Evolutionary conservation across 2,888 invertebrate species (phyloP), one percentile per base, ranked within the genome.

Genomic region (Fissipunctia ypsillon): DNA sequence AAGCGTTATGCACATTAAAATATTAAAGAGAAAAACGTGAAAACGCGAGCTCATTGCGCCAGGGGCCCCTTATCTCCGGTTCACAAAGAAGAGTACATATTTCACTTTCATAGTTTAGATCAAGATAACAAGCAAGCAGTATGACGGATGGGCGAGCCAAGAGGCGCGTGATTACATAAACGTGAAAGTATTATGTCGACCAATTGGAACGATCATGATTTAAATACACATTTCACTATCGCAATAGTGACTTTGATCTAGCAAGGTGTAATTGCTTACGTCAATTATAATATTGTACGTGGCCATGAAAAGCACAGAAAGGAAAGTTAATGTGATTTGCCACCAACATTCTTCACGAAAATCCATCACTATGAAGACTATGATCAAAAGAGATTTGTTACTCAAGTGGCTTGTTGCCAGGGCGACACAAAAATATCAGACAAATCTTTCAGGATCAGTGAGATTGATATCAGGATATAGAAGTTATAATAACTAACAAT

Each of bases 151-250:
- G 92, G 92, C 91, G 90, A 87, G 87, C 89, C 91, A 90, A 91
- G 91, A 92, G 91, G 92, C 91, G 91, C 91, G 91, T 91, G 91
- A 92, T 94, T 94, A 92, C 93, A 91, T 94, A 93, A 93, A 92
- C 93, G 94, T 92, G 94, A 94, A 94, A 94, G 94, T 94, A 91
- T 92, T 90, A 93, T 91, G 90, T 91, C 90, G 91, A 88, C 89
- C 91, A 93, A 93, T 93, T 92, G 91, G 86, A 92, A 92, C 91
- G 90, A 92, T 91, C 90, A 88, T 83, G 85, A 80, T 89, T 88
- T 89, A 88, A 90, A 90, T 90, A 90, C 87, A 85, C 85, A 89
- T 88, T 87, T 86, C 88, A 85, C 84, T 84, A 86, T 84, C 72
- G 76, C 76, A 64, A 73, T 61, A 76, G 72, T 80, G 79, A 75